Evolutionary conservation across 2,888 invertebrate genomes (phyloP), one percentile per base, ranked within the genome.

Genomic region (Nomada ruficornis): DNA sequence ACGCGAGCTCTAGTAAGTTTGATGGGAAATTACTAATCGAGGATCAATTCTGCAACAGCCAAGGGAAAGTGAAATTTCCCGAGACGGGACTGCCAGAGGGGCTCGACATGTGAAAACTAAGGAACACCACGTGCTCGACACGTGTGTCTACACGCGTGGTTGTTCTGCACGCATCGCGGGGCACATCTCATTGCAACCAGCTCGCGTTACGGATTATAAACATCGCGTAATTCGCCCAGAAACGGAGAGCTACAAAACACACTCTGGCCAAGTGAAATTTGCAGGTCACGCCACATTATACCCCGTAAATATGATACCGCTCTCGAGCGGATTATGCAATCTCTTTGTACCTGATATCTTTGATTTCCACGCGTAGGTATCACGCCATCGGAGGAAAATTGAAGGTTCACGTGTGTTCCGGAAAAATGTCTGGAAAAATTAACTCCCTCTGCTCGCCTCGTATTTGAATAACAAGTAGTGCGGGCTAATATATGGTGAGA

Each of bases 201-300:
- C 79, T 80, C 82, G 77, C 74, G 87, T 86, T 77, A 87, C 87
- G 87, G 82, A 84, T 87, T 86, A 87, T 86, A 87, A 87, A 85
- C 87, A 80, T 64, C 80, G 78, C 78, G 78, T 87, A 87, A 87
- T 85, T 87, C 74, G 78, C 65, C 65, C 65, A 15, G 57, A 76
- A 73, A 65, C 85, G 55, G 59, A 81, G 75, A 62, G 67, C 36
- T 50, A n/a, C 54, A 3, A 60, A 42, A 20, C 54, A 20, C 13
- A 20, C 44, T 55, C 59, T 42, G 75, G 36, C 57, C 73, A 82
- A 77, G 80, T 73, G 83, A 86, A 85, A 86, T 81, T 87, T 81
- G 86, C 82, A 84, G 80, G 87, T 78, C 81, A 81, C 82, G 87
- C 67, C 52, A 87, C 86, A 84, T 87, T 86, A 86, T 81, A 62